Percentiles rank a stretch among this genome's conserved stretches.
Evolutionary conservation across 2,888 invertebrate species (phyloP).

Genomic region (Exephanes ischioxanthus): DNA sequence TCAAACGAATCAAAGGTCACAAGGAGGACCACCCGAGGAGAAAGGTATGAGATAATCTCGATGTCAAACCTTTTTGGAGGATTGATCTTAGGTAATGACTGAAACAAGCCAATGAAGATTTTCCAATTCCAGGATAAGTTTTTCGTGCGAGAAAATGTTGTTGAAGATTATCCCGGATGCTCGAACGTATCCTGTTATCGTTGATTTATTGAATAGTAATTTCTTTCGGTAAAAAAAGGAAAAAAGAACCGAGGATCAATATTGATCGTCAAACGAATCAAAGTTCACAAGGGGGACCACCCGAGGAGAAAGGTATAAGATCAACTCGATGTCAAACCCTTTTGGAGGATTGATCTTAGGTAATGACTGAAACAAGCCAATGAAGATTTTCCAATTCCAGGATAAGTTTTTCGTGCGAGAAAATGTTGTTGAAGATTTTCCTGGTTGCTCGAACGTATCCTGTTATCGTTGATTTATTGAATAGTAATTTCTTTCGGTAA

Average conservation of each 20-base stretch:
- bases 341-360: background rate
- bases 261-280: background rate
- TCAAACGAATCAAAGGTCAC: no score
- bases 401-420: conserved; percentile 1
- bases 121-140: background rate
- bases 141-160: conserved; percentile 22
- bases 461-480: conserved; percentile 31
- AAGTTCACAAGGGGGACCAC: no score
- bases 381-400: background rate
- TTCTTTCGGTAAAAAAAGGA: background rate
- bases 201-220: conserved; percentile 11
- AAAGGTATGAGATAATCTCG: no score
- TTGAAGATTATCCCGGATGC: conserved; percentile 34
- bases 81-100: background rate
- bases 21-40: no score
- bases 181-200: conserved; percentile 43
- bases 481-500: background rate
- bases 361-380: background rate
- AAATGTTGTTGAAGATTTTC: conserved; percentile 34
- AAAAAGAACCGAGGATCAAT: background rate
- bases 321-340: no score
- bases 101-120: background rate
- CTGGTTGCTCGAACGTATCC: conserved; percentile 39
- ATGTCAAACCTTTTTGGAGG: background rate
- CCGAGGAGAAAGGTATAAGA: no score